phyloP scores from a whole-genome alignment of 2,888 invertebrate species.

The Synergus gifuensis region DNA sequence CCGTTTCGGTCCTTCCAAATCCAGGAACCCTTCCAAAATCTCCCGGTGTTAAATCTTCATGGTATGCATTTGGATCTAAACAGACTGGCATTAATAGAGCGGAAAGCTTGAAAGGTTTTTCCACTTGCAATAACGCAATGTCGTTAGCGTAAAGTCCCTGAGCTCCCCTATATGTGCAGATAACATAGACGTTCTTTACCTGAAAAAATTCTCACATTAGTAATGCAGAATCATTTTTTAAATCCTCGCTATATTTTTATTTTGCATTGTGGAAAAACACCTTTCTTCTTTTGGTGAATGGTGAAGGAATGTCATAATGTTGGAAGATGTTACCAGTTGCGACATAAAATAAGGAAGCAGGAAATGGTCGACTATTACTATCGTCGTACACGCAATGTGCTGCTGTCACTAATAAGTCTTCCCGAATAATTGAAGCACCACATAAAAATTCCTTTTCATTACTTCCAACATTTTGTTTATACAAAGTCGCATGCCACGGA shows the following conservation, averaged over 20 bases:
- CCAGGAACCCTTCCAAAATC: slow-evolving; percentile 71
- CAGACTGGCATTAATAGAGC: slow-evolving; percentile 67
- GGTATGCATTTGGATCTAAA: slow-evolving; percentile 60
- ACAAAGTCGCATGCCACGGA: slow-evolving; percentile 76
- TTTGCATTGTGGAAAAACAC: slow-evolving; percentile 49
- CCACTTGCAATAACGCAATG: slow-evolving; percentile 70
- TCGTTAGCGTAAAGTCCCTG: slow-evolving; percentile 70
- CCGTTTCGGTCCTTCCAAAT: slow-evolving; percentile 71
- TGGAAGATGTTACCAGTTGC: slow-evolving; percentile 73
- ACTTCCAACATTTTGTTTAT: slow-evolving; percentile 52
- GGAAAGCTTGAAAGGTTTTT: slow-evolving; percentile 64
- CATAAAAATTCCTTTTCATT: slow-evolving; percentile 69
- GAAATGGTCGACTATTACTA: slow-evolving; percentile 45
- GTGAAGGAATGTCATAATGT: slow-evolving; percentile 63
- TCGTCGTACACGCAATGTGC: slow-evolving; percentile 77
- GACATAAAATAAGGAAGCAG: slow-evolving; percentile 59
- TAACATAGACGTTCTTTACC: slow-evolving; percentile 68
- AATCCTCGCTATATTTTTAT: background rate
- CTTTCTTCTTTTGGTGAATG: slow-evolving; percentile 61
- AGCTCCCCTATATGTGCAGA: slow-evolving; percentile 67
- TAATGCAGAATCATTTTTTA: background rate
- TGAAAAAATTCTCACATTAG: slow-evolving; percentile 46
- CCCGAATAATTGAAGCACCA: slow-evolving; percentile 74
- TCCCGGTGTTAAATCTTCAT: slow-evolving; percentile 62
- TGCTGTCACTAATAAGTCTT: slow-evolving; percentile 74